Conservation (phyloP, 2,888 invertebrate genomes). For the Ditylenchus weischeri region DNA sequence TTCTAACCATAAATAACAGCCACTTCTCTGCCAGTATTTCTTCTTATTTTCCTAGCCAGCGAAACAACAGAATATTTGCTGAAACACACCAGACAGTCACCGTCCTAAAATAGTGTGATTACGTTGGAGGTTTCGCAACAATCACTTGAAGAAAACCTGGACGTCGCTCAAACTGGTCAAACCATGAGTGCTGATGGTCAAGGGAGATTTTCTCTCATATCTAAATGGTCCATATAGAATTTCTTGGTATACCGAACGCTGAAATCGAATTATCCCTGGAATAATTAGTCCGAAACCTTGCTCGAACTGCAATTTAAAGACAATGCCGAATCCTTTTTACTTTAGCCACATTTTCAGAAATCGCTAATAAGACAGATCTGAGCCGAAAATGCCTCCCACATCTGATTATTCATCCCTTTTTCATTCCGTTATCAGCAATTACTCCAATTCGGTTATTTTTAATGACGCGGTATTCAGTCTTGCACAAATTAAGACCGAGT, state of each 20-base stretch:
- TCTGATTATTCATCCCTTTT: too few relatives aligned
- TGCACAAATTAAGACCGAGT: too few relatives aligned
- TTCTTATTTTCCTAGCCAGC: conserved; percentile 68
- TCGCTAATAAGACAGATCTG: too few relatives aligned
- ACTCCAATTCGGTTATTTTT: too few relatives aligned
- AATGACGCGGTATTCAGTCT: too few relatives aligned
- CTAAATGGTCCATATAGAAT: neutral
- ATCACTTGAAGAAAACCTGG: conserved; percentile 2
- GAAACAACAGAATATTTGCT: conserved; percentile 92
- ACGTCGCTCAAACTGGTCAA: conserved; percentile 10
- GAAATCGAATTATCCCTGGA: neutral
- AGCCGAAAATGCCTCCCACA: too few relatives aligned
- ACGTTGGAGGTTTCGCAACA: too few relatives aligned
- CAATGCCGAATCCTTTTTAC: too few relatives aligned
- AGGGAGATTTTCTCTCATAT: conserved; percentile 72
- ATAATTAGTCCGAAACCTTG: neutral
- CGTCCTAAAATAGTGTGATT: conserved; percentile 64
- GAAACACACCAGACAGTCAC: conserved; percentile 99
- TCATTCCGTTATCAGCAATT: too few relatives aligned
- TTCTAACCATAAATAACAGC: conserved; percentile 87
- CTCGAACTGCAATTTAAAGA: too few relatives aligned
- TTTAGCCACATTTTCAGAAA: too few relatives aligned
- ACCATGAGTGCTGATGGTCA: conserved; percentile 74
- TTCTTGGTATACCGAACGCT: neutral
- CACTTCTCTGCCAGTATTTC: conserved; percentile 33